phyloP scores from a whole-genome alignment of 1,140 invertebrate genomes.

The Helicoverpa armigera region DNA sequence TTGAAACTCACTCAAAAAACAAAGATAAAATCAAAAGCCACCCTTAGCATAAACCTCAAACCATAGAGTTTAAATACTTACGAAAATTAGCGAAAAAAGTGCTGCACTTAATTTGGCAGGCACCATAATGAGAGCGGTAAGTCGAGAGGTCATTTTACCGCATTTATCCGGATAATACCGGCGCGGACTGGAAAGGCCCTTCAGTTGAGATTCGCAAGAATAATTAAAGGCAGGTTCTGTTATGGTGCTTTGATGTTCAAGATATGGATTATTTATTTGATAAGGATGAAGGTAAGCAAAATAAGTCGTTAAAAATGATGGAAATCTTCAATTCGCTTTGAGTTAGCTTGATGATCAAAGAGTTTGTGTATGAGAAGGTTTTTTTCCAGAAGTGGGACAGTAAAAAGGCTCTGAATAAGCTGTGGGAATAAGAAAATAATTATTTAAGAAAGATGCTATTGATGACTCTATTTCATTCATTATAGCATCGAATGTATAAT shows the following conservation, averaged over 20 bases:
- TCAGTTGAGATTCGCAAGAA: neutral
- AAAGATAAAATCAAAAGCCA: neutral
- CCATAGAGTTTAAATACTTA: neutral
- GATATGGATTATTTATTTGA: too few relatives aligned
- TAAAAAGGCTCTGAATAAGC: too few relatives aligned
- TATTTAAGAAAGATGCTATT: too few relatives aligned
- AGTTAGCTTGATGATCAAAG: too few relatives aligned
- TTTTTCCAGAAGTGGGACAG: too few relatives aligned
- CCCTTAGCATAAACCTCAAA: constrained; percentile 1
- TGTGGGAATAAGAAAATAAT: too few relatives aligned
- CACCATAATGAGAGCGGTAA: constrained; percentile 52
- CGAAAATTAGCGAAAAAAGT: constrained; percentile 46
- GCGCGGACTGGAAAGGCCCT: constrained; percentile 4
- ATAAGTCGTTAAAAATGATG: too few relatives aligned
- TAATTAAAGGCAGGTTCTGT: neutral
- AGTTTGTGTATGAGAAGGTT: too few relatives aligned
- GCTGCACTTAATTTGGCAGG: constrained; percentile 54
- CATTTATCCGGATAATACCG: constrained; percentile 53
- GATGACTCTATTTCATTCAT: too few relatives aligned
- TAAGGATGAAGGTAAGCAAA: neutral
- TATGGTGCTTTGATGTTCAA: neutral
- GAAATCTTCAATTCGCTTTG: too few relatives aligned
- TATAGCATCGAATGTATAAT: too few relatives aligned
- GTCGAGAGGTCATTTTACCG: constrained; percentile 48
- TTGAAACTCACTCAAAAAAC: neutral